Conservation (phyloP, 2,888 invertebrate genomes). For the Eumerus sabulonum region DNA sequence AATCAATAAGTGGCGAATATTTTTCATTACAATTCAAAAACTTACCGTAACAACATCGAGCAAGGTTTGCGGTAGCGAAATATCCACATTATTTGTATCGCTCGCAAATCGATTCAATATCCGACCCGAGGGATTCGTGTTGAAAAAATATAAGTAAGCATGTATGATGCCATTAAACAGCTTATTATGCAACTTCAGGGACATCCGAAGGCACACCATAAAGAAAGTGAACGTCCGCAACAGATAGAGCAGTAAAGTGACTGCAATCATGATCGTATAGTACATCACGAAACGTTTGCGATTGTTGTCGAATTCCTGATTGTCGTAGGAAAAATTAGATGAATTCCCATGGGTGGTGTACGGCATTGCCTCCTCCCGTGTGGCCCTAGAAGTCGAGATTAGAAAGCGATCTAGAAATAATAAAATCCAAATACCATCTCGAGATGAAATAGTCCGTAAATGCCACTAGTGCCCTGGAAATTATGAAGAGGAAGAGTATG, state of each 20-base stretch:
- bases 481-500: constrained; percentile 79
- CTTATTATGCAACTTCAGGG: constrained; percentile 86
- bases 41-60: constrained; percentile 82
- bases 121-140: constrained; percentile 84
- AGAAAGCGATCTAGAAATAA: not conserved
- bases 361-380: constrained; percentile 76
- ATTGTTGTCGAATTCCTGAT: constrained; percentile 5
- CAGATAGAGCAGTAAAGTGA: constrained; percentile 80
- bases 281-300: constrained; percentile 73
- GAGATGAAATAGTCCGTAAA: constrained; percentile 87
- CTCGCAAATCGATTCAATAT: constrained; percentile 88
- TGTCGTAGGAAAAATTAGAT: not conserved
- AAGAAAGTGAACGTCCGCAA: constrained; percentile 83
- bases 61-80: constrained; percentile 81
- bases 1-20: too few species aligned
- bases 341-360: not conserved
- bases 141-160: constrained; percentile 88
- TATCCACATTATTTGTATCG: constrained; percentile 85
- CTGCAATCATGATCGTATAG: constrained; percentile 74
- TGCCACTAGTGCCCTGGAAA: constrained; percentile 84
- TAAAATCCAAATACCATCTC: constrained; percentile 81
- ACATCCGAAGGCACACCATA: constrained; percentile 86
- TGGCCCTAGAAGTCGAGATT: constrained; percentile 73
- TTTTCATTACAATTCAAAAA: not conserved
- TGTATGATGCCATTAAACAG: constrained; percentile 88